Conservation (phyloP, 2,113 vertebrate genomes). For the Pongo abelii region DNA sequence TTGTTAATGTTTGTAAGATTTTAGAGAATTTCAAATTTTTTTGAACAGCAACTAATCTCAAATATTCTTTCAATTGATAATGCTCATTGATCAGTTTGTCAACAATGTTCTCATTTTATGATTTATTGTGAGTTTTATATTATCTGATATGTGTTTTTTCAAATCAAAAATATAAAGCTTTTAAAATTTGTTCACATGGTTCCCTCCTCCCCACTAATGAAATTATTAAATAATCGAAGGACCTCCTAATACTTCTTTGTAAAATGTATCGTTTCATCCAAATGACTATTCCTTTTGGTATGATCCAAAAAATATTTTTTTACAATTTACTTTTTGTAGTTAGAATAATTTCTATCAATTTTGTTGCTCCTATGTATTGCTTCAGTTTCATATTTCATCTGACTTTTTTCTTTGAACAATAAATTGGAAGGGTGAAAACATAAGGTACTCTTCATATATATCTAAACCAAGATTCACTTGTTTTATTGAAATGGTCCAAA, state of each 20-base stretch:
- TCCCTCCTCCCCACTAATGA: not conserved
- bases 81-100: not conserved
- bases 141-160: not conserved
- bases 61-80: not conserved
- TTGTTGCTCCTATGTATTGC: not conserved
- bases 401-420: not conserved
- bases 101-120: not conserved
- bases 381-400: not conserved
- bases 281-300: not conserved
- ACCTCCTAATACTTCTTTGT: not conserved
- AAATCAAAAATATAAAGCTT: not conserved
- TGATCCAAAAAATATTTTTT: not conserved
- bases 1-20: not conserved
- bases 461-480: not conserved
- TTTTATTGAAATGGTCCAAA: not conserved
- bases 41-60: not conserved
- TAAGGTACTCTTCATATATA: not conserved
- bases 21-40: not conserved
- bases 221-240: not conserved
- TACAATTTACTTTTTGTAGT: not conserved
- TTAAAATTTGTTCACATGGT: not conserved
- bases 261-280: not conserved
- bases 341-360: constrained; percentile 16
- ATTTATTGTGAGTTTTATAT: not conserved
- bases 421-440: not conserved